Evolutionary conservation across 2,888 invertebrate genomes (phyloP), one percentile per base, ranked within the genome.

Genomic region (Agrochola litura): DNA sequence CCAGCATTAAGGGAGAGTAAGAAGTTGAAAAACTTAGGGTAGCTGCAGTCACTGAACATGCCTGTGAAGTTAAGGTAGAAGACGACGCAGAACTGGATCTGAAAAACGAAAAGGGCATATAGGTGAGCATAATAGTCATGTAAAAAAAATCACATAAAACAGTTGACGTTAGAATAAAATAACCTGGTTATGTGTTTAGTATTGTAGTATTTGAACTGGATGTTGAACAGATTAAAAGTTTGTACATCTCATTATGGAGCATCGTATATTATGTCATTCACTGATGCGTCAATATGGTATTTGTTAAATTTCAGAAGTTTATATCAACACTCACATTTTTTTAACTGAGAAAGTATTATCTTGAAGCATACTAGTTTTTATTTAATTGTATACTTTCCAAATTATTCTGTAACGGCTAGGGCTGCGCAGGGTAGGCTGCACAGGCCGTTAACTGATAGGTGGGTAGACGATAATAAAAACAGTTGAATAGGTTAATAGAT

Each of bases 71-170:
- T 97, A 92, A 98, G 98, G 75, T 97, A 96, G 91, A 98, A 97
- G 91, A 98, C 97, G 64, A 98, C 97, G 90, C 97, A 95, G 93
- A 98, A 98, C 94, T 98, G 98, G 73, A 97, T 85, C 86, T 89
- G 81, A 25, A 89, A 84, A n/a, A 9, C 14, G 19, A 81, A 64
- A 74, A 73, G 0, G 9, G 43, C 25, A 30, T 30, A 61, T 2
- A 68, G 1, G 4, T 68, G n/a, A 67, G 10, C 25, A 69, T 54
- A 1, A 46, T 1, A 19, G n/a, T 6, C 4, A 43, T 64, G 5
- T 19, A 37, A 63, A 25, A 41, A 63, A 25, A 12, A 37, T 30
- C 30, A 30, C 30, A 30, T 30, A 30, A 41, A 16, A 8, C 4
- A 9, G n/a, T 6, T 75, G 46, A 19, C 10, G 10, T 60, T 6